Conservation (phyloP, 2,113 vertebrate genomes). For the Turdus rufiventris region DNA sequence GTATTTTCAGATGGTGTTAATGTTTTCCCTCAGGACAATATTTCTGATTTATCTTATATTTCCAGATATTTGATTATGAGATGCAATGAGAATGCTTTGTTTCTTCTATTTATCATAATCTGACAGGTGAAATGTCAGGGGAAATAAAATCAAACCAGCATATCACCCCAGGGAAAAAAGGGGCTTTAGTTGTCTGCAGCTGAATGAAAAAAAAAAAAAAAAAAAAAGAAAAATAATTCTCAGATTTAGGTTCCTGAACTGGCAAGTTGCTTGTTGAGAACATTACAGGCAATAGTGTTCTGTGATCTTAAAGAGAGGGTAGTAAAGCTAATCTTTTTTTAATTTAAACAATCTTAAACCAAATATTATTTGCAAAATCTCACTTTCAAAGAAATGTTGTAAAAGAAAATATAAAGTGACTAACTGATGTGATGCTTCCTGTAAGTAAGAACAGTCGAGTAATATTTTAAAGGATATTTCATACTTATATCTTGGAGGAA, state of each 20-base stretch:
- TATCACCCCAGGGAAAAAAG: conserved; percentile 19
- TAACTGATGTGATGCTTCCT: neutral
- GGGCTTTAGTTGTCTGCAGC: neutral
- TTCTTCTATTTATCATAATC: conserved; percentile 61
- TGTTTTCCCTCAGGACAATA: neutral
- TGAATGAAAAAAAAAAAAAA: neutral
- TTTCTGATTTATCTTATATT: conserved; percentile 46
- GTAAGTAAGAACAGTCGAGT: neutral
- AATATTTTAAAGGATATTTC: neutral
- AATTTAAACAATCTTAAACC: neutral
- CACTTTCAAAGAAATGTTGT: neutral
- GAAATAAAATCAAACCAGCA: conserved; percentile 60
- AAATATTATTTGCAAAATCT: neutral
- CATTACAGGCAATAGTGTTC: neutral
- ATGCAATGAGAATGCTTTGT: conserved; percentile 50
- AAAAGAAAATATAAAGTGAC: neutral
- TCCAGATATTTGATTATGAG: conserved; percentile 56
- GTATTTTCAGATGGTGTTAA: neutral
- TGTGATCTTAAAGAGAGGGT: neutral
- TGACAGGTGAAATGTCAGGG: conserved; percentile 64
- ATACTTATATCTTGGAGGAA: neutral
- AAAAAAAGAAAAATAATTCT: neutral
- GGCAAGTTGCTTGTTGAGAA: neutral
- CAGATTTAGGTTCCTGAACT: conserved; percentile 9
- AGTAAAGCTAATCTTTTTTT: neutral